Conservation (phyloP, 2,888 invertebrate species). For the Litoditis marina region DNA sequence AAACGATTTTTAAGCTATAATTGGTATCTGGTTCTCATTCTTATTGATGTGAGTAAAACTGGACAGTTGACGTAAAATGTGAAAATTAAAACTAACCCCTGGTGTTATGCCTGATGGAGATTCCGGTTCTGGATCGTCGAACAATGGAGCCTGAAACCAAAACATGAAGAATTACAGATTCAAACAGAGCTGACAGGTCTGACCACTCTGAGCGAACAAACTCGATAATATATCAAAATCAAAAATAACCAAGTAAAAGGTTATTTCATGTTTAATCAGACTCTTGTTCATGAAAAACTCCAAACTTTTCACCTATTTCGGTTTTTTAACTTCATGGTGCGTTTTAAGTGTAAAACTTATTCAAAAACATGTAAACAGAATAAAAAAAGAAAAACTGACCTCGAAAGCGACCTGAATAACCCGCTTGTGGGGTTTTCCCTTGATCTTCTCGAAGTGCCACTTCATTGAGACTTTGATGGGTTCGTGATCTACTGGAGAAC, state of each 20-base stretch:
- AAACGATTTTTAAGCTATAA: too few relatives aligned
- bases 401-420: slow-evolving; percentile 44
- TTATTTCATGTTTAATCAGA: slow-evolving; percentile 3
- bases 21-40: too few relatives aligned
- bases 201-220: too few relatives aligned
- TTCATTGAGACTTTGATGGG: slow-evolving; percentile 53
- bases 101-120: slow-evolving; percentile 51
- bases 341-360: too few relatives aligned
- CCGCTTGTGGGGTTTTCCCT: slow-evolving; percentile 57
- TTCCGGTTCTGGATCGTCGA: slow-evolving; percentile 59
- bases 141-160: slow-evolving; percentile 52
- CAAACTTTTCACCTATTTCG: too few relatives aligned
- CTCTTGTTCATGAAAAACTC: too few relatives aligned
- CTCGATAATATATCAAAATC: too few relatives aligned
- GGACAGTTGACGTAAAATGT: not conserved
- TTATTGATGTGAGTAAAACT: not conserved
- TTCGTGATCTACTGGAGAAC: slow-evolving; percentile 51
- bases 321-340: too few relatives aligned
- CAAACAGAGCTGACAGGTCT: too few relatives aligned
- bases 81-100: slow-evolving; percentile 27
- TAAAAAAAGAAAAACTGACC: slow-evolving; percentile 14
- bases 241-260: not conserved
- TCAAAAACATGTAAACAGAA: too few relatives aligned
- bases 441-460: slow-evolving; percentile 56
- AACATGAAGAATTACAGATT: too few relatives aligned